Conservation (phyloP, 2,888 invertebrate species). For the Xylocampa areola region DNA sequence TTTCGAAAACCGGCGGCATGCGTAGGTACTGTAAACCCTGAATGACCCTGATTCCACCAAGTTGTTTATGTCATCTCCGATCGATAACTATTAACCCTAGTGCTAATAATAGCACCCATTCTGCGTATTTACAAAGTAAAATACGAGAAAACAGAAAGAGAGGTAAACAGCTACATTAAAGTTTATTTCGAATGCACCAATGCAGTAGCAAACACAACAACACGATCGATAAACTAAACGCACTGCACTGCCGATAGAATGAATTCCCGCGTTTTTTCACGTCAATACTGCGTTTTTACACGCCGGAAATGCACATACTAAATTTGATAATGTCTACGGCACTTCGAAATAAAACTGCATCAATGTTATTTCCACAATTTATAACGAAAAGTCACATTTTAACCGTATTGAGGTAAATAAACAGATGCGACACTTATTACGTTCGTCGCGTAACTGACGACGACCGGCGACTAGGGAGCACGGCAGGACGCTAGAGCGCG, state of each 20-base stretch:
- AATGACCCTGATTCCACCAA: conserved; percentile 42
- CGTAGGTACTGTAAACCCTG: conserved; percentile 40
- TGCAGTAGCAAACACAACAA: conserved; percentile 74
- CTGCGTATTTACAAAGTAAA: conserved; percentile 56
- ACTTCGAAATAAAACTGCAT: conserved; percentile 26
- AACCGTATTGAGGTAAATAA: conserved; percentile 55
- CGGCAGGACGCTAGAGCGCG: conserved; percentile 78
- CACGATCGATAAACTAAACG: conserved; percentile 81
- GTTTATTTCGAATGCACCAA: conserved; percentile 74
- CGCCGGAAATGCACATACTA: conserved; percentile 42
- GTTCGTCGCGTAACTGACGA: conserved; percentile 81
- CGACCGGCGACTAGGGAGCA: conserved; percentile 68
- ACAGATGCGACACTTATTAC: conserved; percentile 78
- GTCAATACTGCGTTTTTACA: conserved; percentile 56
- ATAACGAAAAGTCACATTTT: conserved; percentile 60
- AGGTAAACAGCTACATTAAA: conserved; percentile 78
- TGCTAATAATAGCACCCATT: conserved; percentile 66
- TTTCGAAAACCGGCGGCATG: conserved; percentile 50
- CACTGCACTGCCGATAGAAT: conserved; percentile 64
- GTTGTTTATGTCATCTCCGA: conserved; percentile 57
- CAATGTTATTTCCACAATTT: conserved; percentile 39
- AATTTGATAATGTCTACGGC: conserved; percentile 17
- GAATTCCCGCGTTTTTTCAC: conserved; percentile 77
- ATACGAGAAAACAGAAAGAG: conserved; percentile 67
- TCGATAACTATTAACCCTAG: conserved; percentile 68